Evolutionary conservation across 1,140 invertebrate species (phyloP), one percentile per base, ranked within the genome.

Genomic region (Tribolium madens): DNA sequence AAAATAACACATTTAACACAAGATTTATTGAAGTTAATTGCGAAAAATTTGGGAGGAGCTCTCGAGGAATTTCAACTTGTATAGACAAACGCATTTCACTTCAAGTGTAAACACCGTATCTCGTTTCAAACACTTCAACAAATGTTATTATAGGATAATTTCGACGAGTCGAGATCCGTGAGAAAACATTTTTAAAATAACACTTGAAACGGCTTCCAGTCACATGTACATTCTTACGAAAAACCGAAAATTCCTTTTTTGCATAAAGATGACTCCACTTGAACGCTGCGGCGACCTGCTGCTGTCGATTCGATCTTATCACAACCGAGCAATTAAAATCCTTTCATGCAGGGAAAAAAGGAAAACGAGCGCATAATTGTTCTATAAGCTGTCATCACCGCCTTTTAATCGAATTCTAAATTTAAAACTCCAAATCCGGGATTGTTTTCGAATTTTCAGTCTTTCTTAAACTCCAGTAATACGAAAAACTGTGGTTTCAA

Each of bases 101-200:
- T 17, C 52, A 12, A 57, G 52, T 18, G 52, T 57, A 57, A 57
- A 57, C 18, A 57, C 52, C 52, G 17, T 57, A 57, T 57, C 15
- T 57, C 7, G 52, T 57, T 57, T 21, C 15, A 26, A 57, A 57
- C 36, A 42, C 36, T 42, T 57, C 52, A 57, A 57, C 13, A 57
- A 21, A 57, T 57, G 52, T 57, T 57, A 57, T 57, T 14, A 57
- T 57, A 57, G 52, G 52, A 57, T 57, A 57, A 57, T 57, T 57
- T 57, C 52, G 9, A n/a, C 17, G 2, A 18, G 18, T 18, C 52
- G 18, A 57, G 52, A 57, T 17, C n/a, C 52, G 52, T 57, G 52
- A 18, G 52, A 57, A 18, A 57, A 57, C 17, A 57, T 57, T 57
- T 57, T 57, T 57, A 57, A 18, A 57, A 57, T 57, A 57, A 57